Base-by-base conservation (phyloP, 1,140 invertebrate genomes). In the Acyrthosiphon pisum region DNA sequence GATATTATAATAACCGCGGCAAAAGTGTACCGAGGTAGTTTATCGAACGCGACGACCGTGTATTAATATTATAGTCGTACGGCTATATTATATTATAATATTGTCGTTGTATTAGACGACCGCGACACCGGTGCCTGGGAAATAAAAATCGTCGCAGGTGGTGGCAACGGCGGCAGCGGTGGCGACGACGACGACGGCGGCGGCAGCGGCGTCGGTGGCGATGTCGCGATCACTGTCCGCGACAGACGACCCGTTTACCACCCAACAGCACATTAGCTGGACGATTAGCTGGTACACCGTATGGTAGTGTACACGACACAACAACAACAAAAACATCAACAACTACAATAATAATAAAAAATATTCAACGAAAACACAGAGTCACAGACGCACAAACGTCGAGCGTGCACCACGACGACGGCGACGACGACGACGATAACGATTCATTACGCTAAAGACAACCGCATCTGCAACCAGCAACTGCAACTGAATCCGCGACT, bases 221-320 rank as follows among this genome's bases (percentile, higher is more conserved):
- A 90, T 90, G 89, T 68, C 89, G 53, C 89, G 48, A 41, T 56
- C 89, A 44, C 53, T 44, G 89, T 60, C 53, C 89, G 89, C 53
- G 53, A 26, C 37, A 14, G 41, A 30, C 53, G 89, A 90, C 53
- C 53, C 53, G 53, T 90, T 44, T 41, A 30, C 37, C 56, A 41
- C 53, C 50, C 56, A 37, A 50, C 50, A 23, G 88, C 50, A 23
- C 35, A 35, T 88, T 35, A 23, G 30, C 87, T 48, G 50, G 88
- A 48, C 48, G 48, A 53, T 41, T 48, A 53, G 35, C 35, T 35
- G 88, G 37, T 53, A 89, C 50, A 6, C 48, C 50, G 35, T n/a
- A 48, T 87, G n/a, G 83, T 35, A 20, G 20, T 30, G 26, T 30
- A 46, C 84, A 8, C 50, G 35, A 50, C 44, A 30, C 8, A n/a